Conservation (phyloP, 1,140 invertebrate genomes). For the Scaptodrosophila lebanonensis region DNA sequence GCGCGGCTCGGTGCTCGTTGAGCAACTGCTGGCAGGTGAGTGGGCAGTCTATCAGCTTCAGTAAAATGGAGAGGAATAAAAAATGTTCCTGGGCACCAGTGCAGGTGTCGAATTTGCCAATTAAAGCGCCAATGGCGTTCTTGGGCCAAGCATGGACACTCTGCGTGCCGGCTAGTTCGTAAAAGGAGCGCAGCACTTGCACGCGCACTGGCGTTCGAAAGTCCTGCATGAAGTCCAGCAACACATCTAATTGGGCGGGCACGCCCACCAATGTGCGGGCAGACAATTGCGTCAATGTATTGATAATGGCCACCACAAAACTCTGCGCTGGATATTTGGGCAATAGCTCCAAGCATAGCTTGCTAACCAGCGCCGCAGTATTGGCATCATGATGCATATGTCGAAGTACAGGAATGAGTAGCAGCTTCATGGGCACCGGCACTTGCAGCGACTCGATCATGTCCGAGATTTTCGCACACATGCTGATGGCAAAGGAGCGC, state of each 20-base stretch:
- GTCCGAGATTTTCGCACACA: slow-evolving; percentile 95
- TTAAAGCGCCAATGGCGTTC: slow-evolving; percentile 82
- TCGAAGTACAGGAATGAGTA: slow-evolving; percentile 92
- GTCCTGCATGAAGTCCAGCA: slow-evolving; percentile 79
- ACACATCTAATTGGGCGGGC: slow-evolving; percentile 87
- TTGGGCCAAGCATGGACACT: slow-evolving; percentile 90
- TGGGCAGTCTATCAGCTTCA: slow-evolving; percentile 80
- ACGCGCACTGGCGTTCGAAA: slow-evolving; percentile 85
- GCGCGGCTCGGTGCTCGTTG: slow-evolving; percentile 77
- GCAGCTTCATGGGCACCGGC: slow-evolving; percentile 93
- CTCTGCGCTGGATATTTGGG: slow-evolving; percentile 92
- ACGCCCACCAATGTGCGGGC: slow-evolving; percentile 93
- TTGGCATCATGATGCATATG: slow-evolving; percentile 96
- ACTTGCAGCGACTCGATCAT: slow-evolving; percentile 96
- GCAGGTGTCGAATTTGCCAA: slow-evolving; percentile 74
- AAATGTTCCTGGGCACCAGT: slow-evolving; percentile 67
- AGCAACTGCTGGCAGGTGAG: slow-evolving; percentile 79
- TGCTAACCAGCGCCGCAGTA: slow-evolving; percentile 88
- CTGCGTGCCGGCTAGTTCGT: slow-evolving; percentile 84
- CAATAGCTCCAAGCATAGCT: slow-evolving; percentile 88
- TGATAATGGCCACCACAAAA: slow-evolving; percentile 91
- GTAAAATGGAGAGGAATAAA: slow-evolving; percentile 76
- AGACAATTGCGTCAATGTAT: slow-evolving; percentile 92
- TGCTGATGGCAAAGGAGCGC: slow-evolving; percentile 95
- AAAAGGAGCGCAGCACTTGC: slow-evolving; percentile 85